Percentiles rank a stretch among this genome's conserved stretches.
Conservation (phyloP, 2,113 vertebrate species). For the Turdus rufiventris region DNA sequence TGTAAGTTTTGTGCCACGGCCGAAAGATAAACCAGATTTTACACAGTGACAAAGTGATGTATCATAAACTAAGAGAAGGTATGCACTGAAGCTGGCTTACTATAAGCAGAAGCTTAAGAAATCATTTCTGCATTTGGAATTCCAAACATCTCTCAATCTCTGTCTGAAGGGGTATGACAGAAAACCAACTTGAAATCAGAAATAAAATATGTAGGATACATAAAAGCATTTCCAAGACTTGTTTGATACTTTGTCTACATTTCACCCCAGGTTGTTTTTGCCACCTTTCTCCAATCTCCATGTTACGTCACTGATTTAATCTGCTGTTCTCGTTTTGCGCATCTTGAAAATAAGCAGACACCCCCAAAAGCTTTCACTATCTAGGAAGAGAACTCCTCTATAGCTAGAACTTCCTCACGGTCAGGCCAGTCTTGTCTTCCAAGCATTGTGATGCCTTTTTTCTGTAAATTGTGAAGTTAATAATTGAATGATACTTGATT, state of each 20-base stretch:
- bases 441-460: neutral
- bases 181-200: neutral
- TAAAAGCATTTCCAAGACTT: neutral
- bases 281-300: neutral
- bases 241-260: neutral
- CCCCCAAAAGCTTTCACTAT: neutral
- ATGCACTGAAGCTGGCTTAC: neutral
- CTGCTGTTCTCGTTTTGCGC: neutral
- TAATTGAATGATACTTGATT: neutral
- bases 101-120: neutral
- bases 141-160: neutral
- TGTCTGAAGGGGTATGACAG: neutral
- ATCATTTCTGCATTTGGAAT: neutral
- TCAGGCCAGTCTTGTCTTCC: neutral
- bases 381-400: neutral
- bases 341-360: neutral
- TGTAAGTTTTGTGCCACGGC: slow-evolving; percentile 77
- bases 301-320: neutral
- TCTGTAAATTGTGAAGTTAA: neutral
- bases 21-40: slow-evolving; percentile 43
- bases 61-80: neutral
- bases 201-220: neutral
- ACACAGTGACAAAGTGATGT: slow-evolving; percentile 22
- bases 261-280: neutral
- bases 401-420: neutral